phyloP scores from a whole-genome alignment of 2,888 invertebrate genomes.

The Drosophila bunnanda region DNA sequence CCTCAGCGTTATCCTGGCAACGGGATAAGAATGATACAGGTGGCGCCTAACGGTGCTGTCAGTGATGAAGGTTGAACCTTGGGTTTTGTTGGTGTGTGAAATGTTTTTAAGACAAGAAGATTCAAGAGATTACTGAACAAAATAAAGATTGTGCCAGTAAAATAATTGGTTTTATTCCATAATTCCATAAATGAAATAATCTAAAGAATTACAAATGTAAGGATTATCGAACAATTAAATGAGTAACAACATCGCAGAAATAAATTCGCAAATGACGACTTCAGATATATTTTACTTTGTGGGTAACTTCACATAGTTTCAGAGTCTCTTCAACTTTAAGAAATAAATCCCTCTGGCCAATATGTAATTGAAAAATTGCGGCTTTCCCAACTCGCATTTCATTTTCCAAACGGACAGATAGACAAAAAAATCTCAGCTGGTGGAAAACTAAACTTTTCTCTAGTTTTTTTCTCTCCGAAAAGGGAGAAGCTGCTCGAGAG shows the following conservation, averaged over 20 bases:
- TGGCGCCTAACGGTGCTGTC: conserved; percentile 49
- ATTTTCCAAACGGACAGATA: conserved; percentile 42
- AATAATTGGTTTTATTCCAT: no score
- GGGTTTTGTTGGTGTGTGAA: conserved; percentile 29
- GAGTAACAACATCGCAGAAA: not conserved
- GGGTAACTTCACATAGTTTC: not conserved
- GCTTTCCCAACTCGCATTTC: conserved; percentile 49
- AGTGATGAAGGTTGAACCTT: conserved; percentile 6
- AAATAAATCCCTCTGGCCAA: conserved; percentile 9
- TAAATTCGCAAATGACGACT: not conserved
- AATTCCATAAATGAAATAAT: no score
- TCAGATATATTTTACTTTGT: not conserved
- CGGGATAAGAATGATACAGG: conserved; percentile 30
- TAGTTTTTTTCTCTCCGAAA: conserved; percentile 17
- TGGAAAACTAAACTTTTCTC: conserved; percentile 50
- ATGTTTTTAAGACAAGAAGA: not conserved
- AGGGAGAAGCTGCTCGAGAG: conserved; percentile 19
- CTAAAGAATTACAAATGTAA: not conserved
- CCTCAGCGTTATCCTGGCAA: conserved; percentile 18
- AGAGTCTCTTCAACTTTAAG: not conserved
- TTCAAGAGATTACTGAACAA: not conserved
- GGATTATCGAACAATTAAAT: not conserved
- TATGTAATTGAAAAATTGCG: conserved; percentile 52
- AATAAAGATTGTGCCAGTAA: not conserved
- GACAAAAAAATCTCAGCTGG: conserved; percentile 43